A percentile compares a stretch with the other conserved stretches of the same genome.
These are phyloP conservation scores for Rhinogobius similis DNA, from an alignment of 2,113 vertebrate species.

Conservation along the genomic window DNA sequence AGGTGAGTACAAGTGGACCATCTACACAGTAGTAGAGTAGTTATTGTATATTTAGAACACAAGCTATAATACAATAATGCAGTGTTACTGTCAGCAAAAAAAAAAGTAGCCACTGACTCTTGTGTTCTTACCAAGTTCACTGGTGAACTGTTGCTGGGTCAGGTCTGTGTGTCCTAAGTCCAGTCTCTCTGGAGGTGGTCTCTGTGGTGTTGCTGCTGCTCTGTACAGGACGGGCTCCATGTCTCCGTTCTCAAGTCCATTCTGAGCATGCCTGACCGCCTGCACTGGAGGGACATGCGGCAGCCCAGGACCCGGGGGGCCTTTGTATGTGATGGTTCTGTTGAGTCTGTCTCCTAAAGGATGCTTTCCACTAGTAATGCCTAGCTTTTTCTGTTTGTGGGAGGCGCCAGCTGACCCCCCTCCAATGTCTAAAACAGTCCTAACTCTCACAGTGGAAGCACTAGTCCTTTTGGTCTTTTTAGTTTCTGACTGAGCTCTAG, in stretches of 20 bases:
- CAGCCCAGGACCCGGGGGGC: conserved; percentile 76
- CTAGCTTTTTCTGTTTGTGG: conserved; percentile 81
- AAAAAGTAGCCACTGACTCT: neutral
- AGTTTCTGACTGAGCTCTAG: conserved; percentile 79
- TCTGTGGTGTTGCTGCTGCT: conserved; percentile 80
- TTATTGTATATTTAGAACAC: neutral
- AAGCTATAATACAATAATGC: neutral
- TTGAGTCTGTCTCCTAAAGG: conserved; percentile 80
- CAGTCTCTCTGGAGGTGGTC: conserved; percentile 71
- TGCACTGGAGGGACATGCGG: conserved; percentile 84
- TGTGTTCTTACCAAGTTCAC: conserved; percentile 84
- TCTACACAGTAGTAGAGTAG: too few relatives aligned
- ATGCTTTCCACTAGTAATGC: conserved; percentile 71
- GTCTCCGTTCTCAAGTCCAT: conserved; percentile 88
- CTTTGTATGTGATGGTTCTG: conserved; percentile 88
- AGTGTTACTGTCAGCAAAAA: neutral
- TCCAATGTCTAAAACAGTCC: conserved; percentile 41
- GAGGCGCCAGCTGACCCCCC: conserved; percentile 47
- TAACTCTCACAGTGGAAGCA: conserved; percentile 64
- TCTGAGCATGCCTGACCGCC: conserved; percentile 83
- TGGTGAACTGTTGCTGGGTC: conserved; percentile 75
- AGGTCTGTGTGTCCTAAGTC: conserved; percentile 76
- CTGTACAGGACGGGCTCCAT: conserved; percentile 83
- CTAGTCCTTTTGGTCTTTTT: conserved; percentile 86
- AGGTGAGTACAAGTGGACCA: too few relatives aligned